Conservation (phyloP, 1,140 invertebrate species). For the Drosophila virilis region DNA sequence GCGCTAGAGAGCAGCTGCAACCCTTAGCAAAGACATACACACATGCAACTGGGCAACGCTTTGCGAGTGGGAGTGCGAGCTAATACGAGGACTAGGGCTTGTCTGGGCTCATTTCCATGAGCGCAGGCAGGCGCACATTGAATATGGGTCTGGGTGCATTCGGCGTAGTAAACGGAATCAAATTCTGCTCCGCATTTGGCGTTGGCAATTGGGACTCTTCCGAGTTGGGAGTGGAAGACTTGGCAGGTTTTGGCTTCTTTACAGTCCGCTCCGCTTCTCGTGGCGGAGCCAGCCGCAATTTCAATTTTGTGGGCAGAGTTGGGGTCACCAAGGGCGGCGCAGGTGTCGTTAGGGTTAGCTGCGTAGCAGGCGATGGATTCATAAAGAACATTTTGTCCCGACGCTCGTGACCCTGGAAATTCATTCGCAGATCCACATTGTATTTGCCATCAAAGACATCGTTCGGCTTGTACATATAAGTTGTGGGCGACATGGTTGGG, state of each 20-base stretch:
- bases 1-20: constrained; percentile 15
- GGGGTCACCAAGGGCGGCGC: background rate
- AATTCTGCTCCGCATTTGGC: background rate
- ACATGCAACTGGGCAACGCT: background rate
- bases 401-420: constrained; percentile 49
- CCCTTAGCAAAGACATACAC: background rate
- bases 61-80: background rate
- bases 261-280: background rate
- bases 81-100: background rate
- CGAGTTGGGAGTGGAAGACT: background rate
- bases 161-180: background rate
- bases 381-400: constrained; percentile 68
- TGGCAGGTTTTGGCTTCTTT: constrained; percentile 1
- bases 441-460: constrained; percentile 42
- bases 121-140: constrained; percentile 16
- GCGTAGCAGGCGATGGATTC: constrained; percentile 51
- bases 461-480: constrained; percentile 55
- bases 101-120: background rate
- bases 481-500: constrained; percentile 53
- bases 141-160: constrained; percentile 33
- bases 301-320: background rate
- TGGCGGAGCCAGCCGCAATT: background rate
- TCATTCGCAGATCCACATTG: constrained; percentile 39
- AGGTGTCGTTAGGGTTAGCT: constrained; percentile 18
- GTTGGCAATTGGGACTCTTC: background rate